A percentile compares a stretch with the other conserved stretches of the same genome.
phyloP scores from a whole-genome alignment of 2,888 invertebrate genomes.

The Polyploca ridens region DNA sequence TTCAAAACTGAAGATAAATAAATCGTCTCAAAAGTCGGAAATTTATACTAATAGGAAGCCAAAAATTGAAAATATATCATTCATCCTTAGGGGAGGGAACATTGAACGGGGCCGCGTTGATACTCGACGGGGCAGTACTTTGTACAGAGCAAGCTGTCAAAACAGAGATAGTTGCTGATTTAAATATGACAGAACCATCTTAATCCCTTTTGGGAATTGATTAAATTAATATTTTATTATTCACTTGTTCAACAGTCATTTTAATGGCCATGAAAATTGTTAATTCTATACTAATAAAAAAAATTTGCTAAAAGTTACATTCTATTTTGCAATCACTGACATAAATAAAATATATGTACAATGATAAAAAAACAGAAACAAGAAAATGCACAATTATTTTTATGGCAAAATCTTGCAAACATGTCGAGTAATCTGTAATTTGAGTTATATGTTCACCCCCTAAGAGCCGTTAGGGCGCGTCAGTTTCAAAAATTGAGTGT shows the following conservation, averaged over 20 bases:
- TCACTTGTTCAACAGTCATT: conserved; percentile 19
- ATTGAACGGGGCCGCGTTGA: conserved; percentile 49
- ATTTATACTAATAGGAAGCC: conserved; percentile 63
- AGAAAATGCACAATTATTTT: too few species aligned
- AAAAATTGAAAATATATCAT: conserved; percentile 83
- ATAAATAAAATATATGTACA: neutral
- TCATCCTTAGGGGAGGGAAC: conserved; percentile 58
- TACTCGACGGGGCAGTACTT: conserved; percentile 56
- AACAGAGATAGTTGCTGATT: conserved; percentile 71
- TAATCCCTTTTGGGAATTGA: conserved; percentile 54
- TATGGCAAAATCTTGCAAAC: conserved; percentile 15
- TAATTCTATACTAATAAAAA: too few species aligned
- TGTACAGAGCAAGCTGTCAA: conserved; percentile 69
- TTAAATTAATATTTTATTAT: conserved; percentile 44
- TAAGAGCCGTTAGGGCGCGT: conserved; percentile 66
- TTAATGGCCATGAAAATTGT: conserved; percentile 10
- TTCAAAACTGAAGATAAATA: conserved; percentile 51
- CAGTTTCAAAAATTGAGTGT: conserved; percentile 83
- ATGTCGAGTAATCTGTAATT: conserved; percentile 61
- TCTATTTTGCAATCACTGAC: neutral
- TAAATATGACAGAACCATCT: conserved; percentile 48
- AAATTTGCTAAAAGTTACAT: too few species aligned
- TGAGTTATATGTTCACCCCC: conserved; percentile 69
- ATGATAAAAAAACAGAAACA: too few species aligned
- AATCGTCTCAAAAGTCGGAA: conserved; percentile 69